Percentiles rank a stretch among this genome's conserved stretches.
phyloP scores from a whole-genome alignment of 2,113 vertebrate genomes.

The Pseudonaja textilis region DNA sequence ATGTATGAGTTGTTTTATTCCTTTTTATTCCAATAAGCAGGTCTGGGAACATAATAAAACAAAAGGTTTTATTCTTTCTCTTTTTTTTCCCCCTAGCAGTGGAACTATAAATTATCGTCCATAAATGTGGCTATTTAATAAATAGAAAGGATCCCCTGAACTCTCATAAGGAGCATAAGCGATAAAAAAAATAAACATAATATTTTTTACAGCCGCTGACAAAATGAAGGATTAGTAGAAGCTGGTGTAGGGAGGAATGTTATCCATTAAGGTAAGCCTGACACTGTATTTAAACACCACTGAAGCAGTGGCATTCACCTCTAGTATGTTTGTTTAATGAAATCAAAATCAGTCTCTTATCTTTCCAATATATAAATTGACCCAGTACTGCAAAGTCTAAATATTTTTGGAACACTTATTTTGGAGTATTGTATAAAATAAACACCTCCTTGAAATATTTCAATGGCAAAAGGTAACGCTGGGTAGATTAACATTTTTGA shows the following conservation, averaged over 20 bases:
- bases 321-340: constrained; percentile 48
- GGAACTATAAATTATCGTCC: constrained; percentile 67
- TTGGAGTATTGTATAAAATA: background rate
- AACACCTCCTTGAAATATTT: background rate
- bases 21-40: constrained; percentile 71
- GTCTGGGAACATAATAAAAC: constrained; percentile 71
- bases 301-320: constrained; percentile 41
- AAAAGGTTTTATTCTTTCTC: constrained; percentile 65
- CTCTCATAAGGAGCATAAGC: constrained; percentile 55
- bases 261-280: constrained; percentile 42
- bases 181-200: constrained; percentile 66
- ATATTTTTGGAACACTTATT: background rate
- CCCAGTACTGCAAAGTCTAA: constrained; percentile 38
- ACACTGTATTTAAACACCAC: constrained; percentile 41
- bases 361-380: constrained; percentile 29
- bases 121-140: constrained; percentile 73
- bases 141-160: constrained; percentile 67
- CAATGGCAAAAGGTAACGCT: background rate
- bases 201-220: constrained; percentile 61
- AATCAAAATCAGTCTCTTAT: constrained; percentile 38
- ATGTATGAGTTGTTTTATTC: constrained; percentile 73
- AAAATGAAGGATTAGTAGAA: constrained; percentile 52
- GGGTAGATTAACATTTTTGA: background rate
- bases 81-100: constrained; percentile 32
- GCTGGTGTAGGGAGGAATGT: constrained; percentile 42